phyloP scores from a whole-genome alignment of 2,113 vertebrate species.

The Rhinoptilus africanus region DNA sequence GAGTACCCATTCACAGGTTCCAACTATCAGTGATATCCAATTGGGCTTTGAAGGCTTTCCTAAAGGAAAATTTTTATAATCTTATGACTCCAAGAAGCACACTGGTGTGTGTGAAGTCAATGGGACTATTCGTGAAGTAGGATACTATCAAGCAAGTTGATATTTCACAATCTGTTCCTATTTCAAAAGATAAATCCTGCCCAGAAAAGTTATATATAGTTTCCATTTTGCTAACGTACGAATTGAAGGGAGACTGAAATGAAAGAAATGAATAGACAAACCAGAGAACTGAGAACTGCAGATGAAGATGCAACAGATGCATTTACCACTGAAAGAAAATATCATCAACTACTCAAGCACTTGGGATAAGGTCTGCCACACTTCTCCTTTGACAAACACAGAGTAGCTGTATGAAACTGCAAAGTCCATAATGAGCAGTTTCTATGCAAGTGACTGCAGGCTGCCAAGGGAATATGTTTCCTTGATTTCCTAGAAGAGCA shows the following conservation, averaged over 20 bases:
- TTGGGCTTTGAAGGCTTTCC: neutral
- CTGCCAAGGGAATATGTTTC: neutral
- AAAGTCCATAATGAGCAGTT: neutral
- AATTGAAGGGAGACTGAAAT: neutral
- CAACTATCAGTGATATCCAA: neutral
- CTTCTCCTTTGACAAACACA: neutral
- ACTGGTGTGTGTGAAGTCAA: neutral
- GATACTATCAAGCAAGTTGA: neutral
- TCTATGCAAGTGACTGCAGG: neutral
- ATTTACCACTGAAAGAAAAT: neutral
- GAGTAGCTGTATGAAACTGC: neutral
- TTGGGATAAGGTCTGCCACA: neutral
- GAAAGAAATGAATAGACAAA: neutral
- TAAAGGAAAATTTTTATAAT: neutral
- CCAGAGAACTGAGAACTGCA: neutral
- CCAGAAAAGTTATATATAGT: neutral
- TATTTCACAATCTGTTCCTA: neutral
- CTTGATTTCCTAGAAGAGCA: conserved; percentile 10
- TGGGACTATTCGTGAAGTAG: neutral
- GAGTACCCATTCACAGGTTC: neutral
- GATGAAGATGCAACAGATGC: neutral
- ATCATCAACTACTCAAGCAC: neutral
- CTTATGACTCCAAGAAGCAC: neutral
- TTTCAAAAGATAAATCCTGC: neutral
- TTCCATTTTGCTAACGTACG: neutral